Percentiles rank a stretch among this genome's conserved stretches.
Conservation (phyloP, 2,888 invertebrate genomes). For the Gisinianus flammeolus region DNA sequence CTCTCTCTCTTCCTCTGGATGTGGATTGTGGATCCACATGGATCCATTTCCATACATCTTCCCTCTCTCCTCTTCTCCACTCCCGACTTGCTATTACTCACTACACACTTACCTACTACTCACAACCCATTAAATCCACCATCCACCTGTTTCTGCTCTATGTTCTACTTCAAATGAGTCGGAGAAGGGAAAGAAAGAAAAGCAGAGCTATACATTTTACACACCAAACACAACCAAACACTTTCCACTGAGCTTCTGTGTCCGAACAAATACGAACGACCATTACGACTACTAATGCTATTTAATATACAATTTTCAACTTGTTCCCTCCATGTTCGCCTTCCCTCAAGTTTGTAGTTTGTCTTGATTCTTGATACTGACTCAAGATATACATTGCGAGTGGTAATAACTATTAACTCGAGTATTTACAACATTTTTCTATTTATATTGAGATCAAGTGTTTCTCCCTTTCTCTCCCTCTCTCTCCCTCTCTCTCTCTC, state of each 20-base stretch:
- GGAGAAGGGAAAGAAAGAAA: not conserved
- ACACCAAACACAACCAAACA: not conserved
- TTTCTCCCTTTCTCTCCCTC: no score
- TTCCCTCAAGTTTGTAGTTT: not conserved
- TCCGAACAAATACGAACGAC: not conserved
- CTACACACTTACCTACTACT: conserved; percentile 5
- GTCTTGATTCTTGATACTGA: no score
- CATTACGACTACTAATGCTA: not conserved
- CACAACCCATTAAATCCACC: conserved; percentile 28
- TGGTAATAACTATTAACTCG: no score
- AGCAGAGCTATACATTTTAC: no score
- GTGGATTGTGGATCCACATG: no score
- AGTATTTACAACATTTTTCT: no score
- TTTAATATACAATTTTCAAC: not conserved
- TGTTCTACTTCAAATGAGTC: not conserved
- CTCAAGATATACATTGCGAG: no score
- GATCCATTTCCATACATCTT: no score
- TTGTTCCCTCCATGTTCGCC: conserved; percentile 1
- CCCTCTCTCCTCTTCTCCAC: no score
- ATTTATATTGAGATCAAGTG: no score
- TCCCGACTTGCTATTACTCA: conserved; percentile 16
- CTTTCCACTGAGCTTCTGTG: conserved; percentile 2
- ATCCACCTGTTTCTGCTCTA: not conserved
- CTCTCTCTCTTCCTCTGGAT: not conserved
- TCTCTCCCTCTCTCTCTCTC: no score